A percentile compares a stretch with the other conserved stretches of the same genome.
Evolutionary conservation across 1,140 invertebrate species (phyloP).

Genomic region (Delia radicum): DNA sequence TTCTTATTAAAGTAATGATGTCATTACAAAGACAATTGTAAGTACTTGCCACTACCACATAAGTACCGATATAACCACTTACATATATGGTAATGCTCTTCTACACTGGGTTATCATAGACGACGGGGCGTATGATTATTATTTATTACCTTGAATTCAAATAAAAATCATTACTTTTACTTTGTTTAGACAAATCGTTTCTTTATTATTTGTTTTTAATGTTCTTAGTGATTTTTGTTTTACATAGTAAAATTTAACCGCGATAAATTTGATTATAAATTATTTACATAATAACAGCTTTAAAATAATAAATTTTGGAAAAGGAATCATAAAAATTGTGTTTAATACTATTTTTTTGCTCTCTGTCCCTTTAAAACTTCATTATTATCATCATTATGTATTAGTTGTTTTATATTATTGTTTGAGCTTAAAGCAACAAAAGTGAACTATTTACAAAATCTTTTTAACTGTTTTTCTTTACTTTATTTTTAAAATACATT

Average conservation of each 20-base stretch:
- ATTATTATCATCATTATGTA: not conserved
- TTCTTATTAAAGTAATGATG: too few relatives aligned
- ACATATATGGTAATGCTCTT: too few relatives aligned
- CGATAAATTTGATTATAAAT: slow-evolving; percentile 10
- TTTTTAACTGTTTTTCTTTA: not conserved
- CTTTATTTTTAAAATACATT: not conserved
- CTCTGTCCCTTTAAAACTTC: not conserved
- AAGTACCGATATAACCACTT: too few relatives aligned
- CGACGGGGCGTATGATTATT: too few relatives aligned
- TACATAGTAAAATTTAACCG: slow-evolving; percentile 24
- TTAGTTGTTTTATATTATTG: not conserved
- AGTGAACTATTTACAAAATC: not conserved
- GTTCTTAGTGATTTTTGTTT: slow-evolving; percentile 7
- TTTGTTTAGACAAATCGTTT: too few relatives aligned
- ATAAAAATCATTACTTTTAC: too few relatives aligned
- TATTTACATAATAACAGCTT: not conserved
- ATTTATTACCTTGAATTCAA: too few relatives aligned
- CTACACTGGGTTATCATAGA: too few relatives aligned
- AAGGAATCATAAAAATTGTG: slow-evolving; percentile 3
- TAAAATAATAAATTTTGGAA: not conserved
- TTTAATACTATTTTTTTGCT: not conserved
- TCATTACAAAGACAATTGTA: too few relatives aligned
- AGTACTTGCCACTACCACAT: too few relatives aligned
- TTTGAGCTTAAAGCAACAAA: not conserved
- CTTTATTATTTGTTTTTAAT: too few relatives aligned